Evolutionary conservation across 2,888 invertebrate species (phyloP).

Genomic region (Coelopa pilipes): DNA sequence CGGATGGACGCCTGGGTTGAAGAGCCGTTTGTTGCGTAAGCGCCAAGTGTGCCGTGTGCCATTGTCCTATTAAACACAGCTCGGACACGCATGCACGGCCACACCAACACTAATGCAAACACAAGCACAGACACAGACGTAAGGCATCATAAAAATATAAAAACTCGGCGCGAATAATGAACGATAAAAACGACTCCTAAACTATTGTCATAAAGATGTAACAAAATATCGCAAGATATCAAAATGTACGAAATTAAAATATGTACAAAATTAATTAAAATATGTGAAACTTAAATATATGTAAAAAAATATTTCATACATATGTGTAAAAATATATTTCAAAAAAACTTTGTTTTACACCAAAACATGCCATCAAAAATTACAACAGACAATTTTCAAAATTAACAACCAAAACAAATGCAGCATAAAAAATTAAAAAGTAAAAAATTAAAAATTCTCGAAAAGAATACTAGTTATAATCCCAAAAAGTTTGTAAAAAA

Average conservation of each 20-base stretch:
- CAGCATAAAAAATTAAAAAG: not conserved
- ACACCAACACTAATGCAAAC: no score
- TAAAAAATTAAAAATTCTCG: not conserved
- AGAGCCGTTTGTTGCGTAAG: no score
- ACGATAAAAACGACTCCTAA: no score
- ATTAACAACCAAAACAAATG: not conserved
- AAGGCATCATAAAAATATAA: no score
- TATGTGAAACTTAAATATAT: not conserved
- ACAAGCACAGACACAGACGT: no score
- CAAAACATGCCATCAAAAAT: not conserved
- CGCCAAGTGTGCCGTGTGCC: no score
- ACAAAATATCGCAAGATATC: not conserved
- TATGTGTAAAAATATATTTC: not conserved
- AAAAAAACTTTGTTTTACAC: not conserved
- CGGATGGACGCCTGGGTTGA: no score
- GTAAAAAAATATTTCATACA: not conserved
- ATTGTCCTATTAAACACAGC: no score
- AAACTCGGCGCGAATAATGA: no score
- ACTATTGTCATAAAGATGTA: no score
- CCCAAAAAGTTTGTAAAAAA: not conserved
- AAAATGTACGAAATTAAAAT: not conserved
- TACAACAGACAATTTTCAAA: not conserved
- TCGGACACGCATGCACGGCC: no score
- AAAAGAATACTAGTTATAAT: not conserved
- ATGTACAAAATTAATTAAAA: not conserved